These are phyloP conservation scores for Oikopleura dioica DNA, from an alignment of 23 tunicate species.

Conservation along the genomic window DNA sequence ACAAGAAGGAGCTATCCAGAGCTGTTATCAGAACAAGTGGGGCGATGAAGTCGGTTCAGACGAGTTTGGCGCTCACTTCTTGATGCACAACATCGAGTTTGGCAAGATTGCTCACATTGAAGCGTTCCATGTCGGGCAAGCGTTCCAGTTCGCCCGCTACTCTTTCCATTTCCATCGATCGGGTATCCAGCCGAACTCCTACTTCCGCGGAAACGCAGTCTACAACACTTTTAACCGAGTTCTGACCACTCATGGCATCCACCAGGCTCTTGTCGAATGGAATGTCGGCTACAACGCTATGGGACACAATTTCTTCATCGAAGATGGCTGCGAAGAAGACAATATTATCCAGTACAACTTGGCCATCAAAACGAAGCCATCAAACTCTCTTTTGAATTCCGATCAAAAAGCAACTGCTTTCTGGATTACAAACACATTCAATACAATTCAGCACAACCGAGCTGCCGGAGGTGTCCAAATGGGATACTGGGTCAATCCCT, in stretches of 20 bases:
- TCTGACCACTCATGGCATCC: slow-evolving; percentile 71
- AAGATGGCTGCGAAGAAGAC: slow-evolving; percentile 65
- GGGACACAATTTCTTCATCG: slow-evolving; percentile 86
- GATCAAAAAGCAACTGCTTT: slow-evolving; percentile 30
- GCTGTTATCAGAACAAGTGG: slow-evolving; percentile 31
- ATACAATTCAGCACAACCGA: slow-evolving; percentile 50
- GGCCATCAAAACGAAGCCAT: slow-evolving; percentile 52
- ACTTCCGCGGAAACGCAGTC: slow-evolving; percentile 40
- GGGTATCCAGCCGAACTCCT: slow-evolving; percentile 35
- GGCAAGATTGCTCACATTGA: slow-evolving; percentile 46
- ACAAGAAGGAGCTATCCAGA: not conserved
- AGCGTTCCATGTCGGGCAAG: slow-evolving; percentile 55
- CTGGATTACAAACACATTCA: slow-evolving; percentile 91
- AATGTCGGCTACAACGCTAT: slow-evolving; percentile 53
- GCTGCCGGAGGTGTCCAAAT: slow-evolving; percentile 28
- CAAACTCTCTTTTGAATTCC: slow-evolving; percentile 34
- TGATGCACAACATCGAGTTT: slow-evolving; percentile 41
- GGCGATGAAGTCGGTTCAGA: slow-evolving; percentile 85
- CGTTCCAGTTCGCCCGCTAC: slow-evolving; percentile 59
- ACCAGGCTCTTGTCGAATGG: slow-evolving; percentile 35
- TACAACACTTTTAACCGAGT: slow-evolving; percentile 67
- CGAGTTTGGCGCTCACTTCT: slow-evolving; percentile 46
- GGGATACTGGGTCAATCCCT: not conserved
- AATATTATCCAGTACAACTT: slow-evolving; percentile 45
- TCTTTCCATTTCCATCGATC: slow-evolving; percentile 73